These are phyloP conservation scores for Pachyuromys duprasi DNA, from an alignment of 2,797 vertebrate genomes.

Conservation along the genomic window DNA sequence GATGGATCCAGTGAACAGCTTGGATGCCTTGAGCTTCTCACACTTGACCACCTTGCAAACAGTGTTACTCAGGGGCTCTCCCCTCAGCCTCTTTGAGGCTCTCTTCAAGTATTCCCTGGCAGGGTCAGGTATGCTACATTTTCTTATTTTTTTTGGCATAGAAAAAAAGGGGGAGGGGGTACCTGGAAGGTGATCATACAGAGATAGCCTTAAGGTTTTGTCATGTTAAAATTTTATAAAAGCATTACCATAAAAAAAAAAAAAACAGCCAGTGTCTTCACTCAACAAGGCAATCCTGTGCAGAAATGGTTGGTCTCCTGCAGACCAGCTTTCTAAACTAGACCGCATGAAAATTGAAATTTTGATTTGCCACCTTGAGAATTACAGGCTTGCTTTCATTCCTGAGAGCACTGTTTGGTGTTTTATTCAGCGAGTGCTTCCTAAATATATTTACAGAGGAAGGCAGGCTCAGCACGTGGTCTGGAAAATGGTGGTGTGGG, in stretches of 20 bases:
- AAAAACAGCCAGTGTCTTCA: not conserved
- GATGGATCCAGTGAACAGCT: not conserved
- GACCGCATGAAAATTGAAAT: conserved; percentile 67
- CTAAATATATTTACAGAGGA: conserved; percentile 80
- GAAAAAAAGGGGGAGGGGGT: not conserved
- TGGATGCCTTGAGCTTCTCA: not conserved
- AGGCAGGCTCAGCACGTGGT: conserved; percentile 63
- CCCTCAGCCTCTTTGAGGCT: not conserved
- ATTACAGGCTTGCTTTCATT: conserved; percentile 75
- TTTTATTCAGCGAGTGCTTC: conserved; percentile 78
- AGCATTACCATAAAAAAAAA: not conserved
- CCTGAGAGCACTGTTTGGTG: conserved; percentile 59
- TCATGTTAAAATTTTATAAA: conserved; percentile 36
- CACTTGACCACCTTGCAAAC: not conserved
- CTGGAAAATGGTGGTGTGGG: not conserved
- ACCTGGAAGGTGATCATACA: not conserved
- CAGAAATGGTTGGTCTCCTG: conserved; percentile 45
- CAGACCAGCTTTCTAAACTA: conserved; percentile 55
- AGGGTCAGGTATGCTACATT: too few species aligned
- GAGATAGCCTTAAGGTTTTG: not conserved
- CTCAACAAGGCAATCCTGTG: not conserved
- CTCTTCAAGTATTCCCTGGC: not conserved
- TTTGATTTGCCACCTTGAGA: conserved; percentile 79
- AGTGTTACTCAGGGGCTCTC: not conserved
- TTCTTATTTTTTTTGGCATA: not conserved